Evolutionary conservation across 2,888 invertebrate genomes (phyloP).

Genomic region (Drosophila leonis): DNA sequence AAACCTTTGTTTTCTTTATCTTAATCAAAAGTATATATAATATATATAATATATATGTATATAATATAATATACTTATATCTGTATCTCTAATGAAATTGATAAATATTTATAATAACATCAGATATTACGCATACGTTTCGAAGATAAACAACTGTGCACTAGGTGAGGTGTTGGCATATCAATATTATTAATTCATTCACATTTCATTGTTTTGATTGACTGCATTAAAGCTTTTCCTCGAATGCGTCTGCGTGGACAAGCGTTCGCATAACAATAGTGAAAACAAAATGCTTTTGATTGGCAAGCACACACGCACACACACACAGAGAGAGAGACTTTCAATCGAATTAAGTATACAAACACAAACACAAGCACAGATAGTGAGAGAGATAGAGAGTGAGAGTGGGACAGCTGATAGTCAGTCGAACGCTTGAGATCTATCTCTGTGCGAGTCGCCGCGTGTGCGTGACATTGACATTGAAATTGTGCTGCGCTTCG

Average conservation of each 20-base stretch:
- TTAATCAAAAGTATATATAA: not conserved
- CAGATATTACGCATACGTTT: not conserved
- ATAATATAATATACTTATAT: too few species aligned
- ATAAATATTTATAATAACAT: not conserved
- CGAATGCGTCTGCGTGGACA: constrained; percentile 38
- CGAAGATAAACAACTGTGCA: not conserved
- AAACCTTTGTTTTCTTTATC: not conserved
- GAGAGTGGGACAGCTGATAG: constrained; percentile 24
- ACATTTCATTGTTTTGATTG: constrained; percentile 19
- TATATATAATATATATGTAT: too few species aligned
- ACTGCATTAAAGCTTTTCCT: constrained; percentile 22
- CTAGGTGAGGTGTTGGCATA: not conserved
- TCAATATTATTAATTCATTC: constrained; percentile 25
- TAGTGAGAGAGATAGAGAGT: not conserved
- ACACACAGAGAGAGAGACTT: not conserved
- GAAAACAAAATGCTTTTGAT: constrained; percentile 49
- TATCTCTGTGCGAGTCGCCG: constrained; percentile 26
- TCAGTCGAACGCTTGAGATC: constrained; percentile 25
- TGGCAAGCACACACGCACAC: constrained; percentile 3
- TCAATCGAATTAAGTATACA: constrained; percentile 11
- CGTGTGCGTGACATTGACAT: constrained; percentile 59
- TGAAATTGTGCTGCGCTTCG: constrained; percentile 42
- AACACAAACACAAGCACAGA: not conserved
- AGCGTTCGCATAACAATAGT: constrained; percentile 53
- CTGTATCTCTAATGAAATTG: not conserved